Base-by-base conservation (phyloP, 2,888 invertebrate species). In the Rosalia funebris region DNA sequence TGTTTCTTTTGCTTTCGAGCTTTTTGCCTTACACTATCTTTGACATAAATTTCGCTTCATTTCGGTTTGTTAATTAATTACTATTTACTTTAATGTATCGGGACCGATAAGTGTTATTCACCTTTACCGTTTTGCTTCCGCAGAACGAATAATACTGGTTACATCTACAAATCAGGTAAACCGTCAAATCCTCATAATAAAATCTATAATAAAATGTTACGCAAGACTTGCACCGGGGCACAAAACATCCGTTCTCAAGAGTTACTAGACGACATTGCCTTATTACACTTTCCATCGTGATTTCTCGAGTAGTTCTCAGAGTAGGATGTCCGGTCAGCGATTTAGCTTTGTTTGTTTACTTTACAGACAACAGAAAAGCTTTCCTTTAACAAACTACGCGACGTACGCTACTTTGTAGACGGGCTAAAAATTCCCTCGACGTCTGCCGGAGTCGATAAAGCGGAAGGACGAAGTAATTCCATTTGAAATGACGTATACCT, bases 311-410 rank as follows among this genome's bases (percentile, higher is more conserved):
- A 20, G 19, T 42, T 20, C 19, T 41, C 42, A n/a, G 20, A 11
- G 37, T 59, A 59, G 48, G 59, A 56, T 56, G 59, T 62, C 62
- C 62, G 62, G 62, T 62, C 62, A 62, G 59, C 62, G 55, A 62
- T 59, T 62, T 58, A 58, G 45, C 55, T 58, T 62, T 58, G 62
- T 62, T 58, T 62, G 58, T 55, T 55, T n/a, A n/a, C 52, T 36
- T 58, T 55, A 10, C 39, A 12, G 25, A 12, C 25, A 12, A 44
- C 25, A 12, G 20, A 20, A 11, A 25, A 44, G 11, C 44, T 20
- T 14, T 25, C 44, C 44, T 44, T 20, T 19, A 42, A 42, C 42
- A 42, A 20, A 42, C 42, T 42, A 2, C 42, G 2, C 34, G 34
- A 34, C 34, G 34, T 34, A 34, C 11, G 34, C 34, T 34, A 3